Evolutionary conservation across 2,797 vertebrate genomes (phyloP).

Genomic region (Gymnocypris eckloni): DNA sequence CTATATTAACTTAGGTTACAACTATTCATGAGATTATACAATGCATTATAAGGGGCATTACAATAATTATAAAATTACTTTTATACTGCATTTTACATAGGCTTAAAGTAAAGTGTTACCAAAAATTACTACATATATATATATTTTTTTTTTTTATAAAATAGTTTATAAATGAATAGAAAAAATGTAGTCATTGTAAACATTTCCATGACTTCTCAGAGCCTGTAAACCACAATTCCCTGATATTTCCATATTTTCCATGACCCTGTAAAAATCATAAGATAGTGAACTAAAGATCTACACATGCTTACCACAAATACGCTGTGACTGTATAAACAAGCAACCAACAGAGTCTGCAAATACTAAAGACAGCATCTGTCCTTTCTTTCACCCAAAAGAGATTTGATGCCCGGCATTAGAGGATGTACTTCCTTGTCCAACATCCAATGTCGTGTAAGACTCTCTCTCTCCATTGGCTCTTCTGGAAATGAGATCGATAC

Average conservation of each 20-base stretch:
- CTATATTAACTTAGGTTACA: too few species aligned
- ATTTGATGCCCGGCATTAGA: slow-evolving; percentile 53
- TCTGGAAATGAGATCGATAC: slow-evolving; percentile 65
- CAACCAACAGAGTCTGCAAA: slow-evolving; percentile 24
- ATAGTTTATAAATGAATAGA: neutral
- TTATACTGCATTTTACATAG: too few species aligned
- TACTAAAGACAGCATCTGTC: slow-evolving; percentile 44
- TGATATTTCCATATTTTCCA: neutral
- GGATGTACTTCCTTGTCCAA: slow-evolving; percentile 63
- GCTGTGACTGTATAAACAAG: slow-evolving; percentile 34
- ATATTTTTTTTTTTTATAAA: too few species aligned
- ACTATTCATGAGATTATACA: too few species aligned
- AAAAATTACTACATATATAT: neutral
- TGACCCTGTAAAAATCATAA: neutral
- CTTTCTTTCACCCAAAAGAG: slow-evolving; percentile 55
- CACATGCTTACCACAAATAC: slow-evolving; percentile 1
- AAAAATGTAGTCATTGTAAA: neutral
- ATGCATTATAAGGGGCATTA: too few species aligned
- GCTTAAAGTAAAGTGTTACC: too few species aligned
- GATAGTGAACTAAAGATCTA: neutral
- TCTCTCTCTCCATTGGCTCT: slow-evolving; percentile 50
- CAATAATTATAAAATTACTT: too few species aligned
- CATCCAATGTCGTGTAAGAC: slow-evolving; percentile 60
- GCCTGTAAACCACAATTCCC: neutral
- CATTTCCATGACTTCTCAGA: neutral